A percentile compares a stretch with the other conserved stretches of the same genome.
Evolutionary conservation across 30 jellyfish, hydroid and myxozoan genomes (phyloP).

Genomic region (Aurelia aurita): DNA sequence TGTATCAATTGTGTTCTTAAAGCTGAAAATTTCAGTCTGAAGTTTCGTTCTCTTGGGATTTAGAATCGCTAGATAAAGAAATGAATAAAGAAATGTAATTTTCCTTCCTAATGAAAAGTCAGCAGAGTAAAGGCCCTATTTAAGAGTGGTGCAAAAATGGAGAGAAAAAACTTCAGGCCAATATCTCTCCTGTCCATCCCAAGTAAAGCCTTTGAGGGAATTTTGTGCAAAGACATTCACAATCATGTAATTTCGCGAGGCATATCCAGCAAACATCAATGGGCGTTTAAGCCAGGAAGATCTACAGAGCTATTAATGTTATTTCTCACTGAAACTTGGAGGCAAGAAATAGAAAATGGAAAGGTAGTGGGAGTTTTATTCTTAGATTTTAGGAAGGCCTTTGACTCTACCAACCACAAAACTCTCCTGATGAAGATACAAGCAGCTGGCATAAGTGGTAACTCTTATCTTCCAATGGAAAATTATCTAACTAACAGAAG

Average conservation of each 20-base stretch:
- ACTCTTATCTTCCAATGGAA: neutral
- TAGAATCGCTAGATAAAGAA: neutral
- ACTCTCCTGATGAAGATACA: neutral
- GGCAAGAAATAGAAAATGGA: neutral
- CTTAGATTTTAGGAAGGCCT: no score
- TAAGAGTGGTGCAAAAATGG: no score
- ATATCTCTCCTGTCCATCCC: neutral
- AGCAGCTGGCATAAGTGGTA: conserved; percentile 2
- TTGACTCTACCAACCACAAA: no score
- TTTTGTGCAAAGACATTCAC: no score
- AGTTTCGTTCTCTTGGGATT: no score
- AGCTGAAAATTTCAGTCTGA: no score
- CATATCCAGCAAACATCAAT: conserved; percentile 3
- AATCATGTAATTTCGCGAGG: no score
- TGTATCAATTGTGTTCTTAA: no score
- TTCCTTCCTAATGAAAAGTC: neutral
- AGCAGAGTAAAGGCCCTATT: conserved; percentile 3
- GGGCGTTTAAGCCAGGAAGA: conserved; percentile 3
- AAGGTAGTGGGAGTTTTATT: neutral
- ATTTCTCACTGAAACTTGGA: neutral
- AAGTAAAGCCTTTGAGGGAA: neutral
- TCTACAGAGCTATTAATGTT: neutral
- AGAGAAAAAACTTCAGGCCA: neutral
- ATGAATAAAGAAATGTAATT: neutral
- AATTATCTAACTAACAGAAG: no score